Conservation (phyloP, 1,140 invertebrate genomes). For the Odontomachus brunneus region DNA sequence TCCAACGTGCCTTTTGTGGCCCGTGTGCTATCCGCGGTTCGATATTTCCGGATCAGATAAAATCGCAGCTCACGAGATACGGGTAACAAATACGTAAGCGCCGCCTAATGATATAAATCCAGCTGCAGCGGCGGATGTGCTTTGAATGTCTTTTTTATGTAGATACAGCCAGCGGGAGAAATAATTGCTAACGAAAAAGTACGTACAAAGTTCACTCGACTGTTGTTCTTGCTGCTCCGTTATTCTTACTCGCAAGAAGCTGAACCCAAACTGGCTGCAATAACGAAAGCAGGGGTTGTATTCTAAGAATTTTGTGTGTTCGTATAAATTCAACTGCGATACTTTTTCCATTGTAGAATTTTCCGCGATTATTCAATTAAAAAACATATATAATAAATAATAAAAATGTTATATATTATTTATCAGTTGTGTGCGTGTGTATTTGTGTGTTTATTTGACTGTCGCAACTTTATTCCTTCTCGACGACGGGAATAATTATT, state of each 20-base stretch:
- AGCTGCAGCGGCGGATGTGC: neutral
- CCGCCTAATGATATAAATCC: constrained; percentile 8
- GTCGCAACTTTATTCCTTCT: too few species aligned
- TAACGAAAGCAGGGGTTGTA: neutral
- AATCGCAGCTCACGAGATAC: constrained; percentile 14
- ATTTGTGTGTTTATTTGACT: too few species aligned
- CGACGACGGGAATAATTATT: too few species aligned
- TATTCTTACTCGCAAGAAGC: constrained; percentile 1
- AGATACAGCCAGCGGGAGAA: constrained; percentile 23
- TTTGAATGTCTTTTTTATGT: constrained; percentile 32
- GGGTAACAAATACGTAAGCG: neutral
- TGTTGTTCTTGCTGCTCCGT: constrained; percentile 4
- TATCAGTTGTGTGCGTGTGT: too few species aligned
- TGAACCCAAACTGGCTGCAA: neutral
- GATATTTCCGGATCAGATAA: constrained; percentile 42
- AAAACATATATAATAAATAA: too few species aligned
- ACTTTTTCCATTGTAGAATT: too few species aligned
- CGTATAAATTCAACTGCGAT: too few species aligned
- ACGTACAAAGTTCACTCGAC: neutral
- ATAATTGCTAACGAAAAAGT: neutral
- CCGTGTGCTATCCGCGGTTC: constrained; percentile 14
- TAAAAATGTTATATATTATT: too few species aligned
- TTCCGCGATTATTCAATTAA: too few species aligned
- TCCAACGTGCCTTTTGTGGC: constrained; percentile 50
- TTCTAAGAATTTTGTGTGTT: neutral